Evolutionary conservation across 2,888 invertebrate genomes (phyloP).

Genomic region (Orchesellides sinensis): DNA sequence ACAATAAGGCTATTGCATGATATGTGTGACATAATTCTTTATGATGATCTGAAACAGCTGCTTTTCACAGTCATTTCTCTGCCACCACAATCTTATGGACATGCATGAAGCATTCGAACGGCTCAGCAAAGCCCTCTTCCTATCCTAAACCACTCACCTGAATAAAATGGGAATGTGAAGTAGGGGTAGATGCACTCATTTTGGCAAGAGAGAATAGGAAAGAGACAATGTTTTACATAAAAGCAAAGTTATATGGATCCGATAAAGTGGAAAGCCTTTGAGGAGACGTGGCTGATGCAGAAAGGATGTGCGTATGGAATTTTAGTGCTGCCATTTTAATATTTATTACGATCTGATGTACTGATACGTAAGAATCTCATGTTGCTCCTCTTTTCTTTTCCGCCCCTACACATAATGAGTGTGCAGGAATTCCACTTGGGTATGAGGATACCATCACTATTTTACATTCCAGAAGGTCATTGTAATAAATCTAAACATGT

Average conservation of each 20-base stretch:
- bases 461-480: slow-evolving; percentile 18
- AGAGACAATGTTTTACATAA: background rate
- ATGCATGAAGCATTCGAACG: background rate
- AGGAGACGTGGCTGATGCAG: no score
- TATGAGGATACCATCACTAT: background rate
- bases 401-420: no score
- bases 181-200: slow-evolving; percentile 14
- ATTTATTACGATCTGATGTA: slow-evolving; percentile 19
- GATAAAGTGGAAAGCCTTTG: background rate
- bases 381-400: no score
- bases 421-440: no score
- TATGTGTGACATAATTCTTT: slow-evolving; percentile 34
- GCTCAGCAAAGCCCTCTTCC: background rate
- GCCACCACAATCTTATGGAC: background rate
- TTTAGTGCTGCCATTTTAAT: slow-evolving; percentile 1
- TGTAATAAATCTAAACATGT: background rate
- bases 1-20: slow-evolving; percentile 5
- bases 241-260: background rate
- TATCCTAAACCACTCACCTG: slow-evolving; percentile 6
- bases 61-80: slow-evolving; percentile 34
- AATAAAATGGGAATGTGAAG: background rate
- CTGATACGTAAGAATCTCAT: no score
- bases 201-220: slow-evolving; percentile 2
- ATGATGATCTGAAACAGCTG: slow-evolving; percentile 29
- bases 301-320: no score